phyloP scores from a whole-genome alignment of 2,797 vertebrate species.

The Chaetodon trifasciatus region DNA sequence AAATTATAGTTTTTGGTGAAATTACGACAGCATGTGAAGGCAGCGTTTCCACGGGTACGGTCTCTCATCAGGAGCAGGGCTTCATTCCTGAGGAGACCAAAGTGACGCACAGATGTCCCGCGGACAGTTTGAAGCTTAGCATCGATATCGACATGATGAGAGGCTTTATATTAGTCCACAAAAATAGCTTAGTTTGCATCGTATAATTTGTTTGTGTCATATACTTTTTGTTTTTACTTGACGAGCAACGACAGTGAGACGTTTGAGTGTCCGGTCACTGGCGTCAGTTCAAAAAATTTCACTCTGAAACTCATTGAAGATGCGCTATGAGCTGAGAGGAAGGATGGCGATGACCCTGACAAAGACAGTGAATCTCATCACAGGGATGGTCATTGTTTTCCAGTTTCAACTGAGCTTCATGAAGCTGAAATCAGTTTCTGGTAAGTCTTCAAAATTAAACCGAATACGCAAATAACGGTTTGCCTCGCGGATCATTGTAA shows the following conservation, averaged over 20 bases:
- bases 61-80: background rate
- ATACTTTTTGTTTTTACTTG: background rate
- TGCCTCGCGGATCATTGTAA: background rate
- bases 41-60: conserved; percentile 4
- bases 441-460: conserved; percentile 63
- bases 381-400: conserved; percentile 67
- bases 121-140: background rate
- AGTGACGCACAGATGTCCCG: background rate
- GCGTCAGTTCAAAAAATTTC: conserved; percentile 1
- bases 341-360: conserved; percentile 49
- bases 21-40: conserved; percentile 50
- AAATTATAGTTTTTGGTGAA: too few relatives aligned
- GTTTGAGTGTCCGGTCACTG: background rate
- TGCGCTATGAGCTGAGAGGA: conserved; percentile 14
- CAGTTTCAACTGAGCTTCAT: conserved; percentile 64
- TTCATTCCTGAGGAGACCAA: background rate
- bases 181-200: background rate
- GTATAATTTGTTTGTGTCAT: background rate
- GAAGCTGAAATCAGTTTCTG: conserved; percentile 47
- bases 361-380: conserved; percentile 52
- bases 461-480: background rate
- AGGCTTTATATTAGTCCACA: background rate
- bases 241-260: background rate
- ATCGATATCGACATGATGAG: background rate
- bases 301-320: background rate